Conservation (phyloP, 2,888 invertebrate species). For the Hyppa rectilinea region DNA sequence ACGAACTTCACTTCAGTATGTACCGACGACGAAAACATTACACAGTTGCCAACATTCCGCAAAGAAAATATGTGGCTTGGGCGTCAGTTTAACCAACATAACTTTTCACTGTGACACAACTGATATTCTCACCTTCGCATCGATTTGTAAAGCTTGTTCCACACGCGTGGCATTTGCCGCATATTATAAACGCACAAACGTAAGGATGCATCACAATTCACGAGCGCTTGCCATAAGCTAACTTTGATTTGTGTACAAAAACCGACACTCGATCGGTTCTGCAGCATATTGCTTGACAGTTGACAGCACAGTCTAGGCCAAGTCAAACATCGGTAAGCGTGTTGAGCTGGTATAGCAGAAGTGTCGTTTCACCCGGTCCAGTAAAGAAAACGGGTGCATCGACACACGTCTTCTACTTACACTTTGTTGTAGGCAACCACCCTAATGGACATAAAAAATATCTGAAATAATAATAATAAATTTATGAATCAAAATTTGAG, state of each 20-base stretch:
- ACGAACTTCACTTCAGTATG: slow-evolving; percentile 66
- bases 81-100: slow-evolving; percentile 48
- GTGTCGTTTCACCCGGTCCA: no score
- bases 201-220: neutral
- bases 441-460: no score
- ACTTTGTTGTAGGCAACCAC: no score
- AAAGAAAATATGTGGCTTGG: no score
- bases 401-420: no score
- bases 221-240: neutral
- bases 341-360: neutral
- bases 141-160: neutral
- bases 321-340: neutral
- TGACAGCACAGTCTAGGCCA: neutral
- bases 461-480: no score
- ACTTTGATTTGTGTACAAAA: neutral
- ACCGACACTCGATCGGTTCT: neutral
- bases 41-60: slow-evolving; percentile 61
- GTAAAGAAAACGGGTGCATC: no score
- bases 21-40: slow-evolving; percentile 58
- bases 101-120: neutral
- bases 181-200: neutral
- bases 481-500: no score
- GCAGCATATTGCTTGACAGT: neutral
- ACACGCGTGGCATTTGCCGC: neutral
- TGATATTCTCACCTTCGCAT: slow-evolving; percentile 43